A percentile compares a stretch with the other conserved stretches of the same genome.
These are phyloP conservation scores for Poecilus cupreus DNA, from an alignment of 2,888 invertebrate species.

Conservation along the genomic window DNA sequence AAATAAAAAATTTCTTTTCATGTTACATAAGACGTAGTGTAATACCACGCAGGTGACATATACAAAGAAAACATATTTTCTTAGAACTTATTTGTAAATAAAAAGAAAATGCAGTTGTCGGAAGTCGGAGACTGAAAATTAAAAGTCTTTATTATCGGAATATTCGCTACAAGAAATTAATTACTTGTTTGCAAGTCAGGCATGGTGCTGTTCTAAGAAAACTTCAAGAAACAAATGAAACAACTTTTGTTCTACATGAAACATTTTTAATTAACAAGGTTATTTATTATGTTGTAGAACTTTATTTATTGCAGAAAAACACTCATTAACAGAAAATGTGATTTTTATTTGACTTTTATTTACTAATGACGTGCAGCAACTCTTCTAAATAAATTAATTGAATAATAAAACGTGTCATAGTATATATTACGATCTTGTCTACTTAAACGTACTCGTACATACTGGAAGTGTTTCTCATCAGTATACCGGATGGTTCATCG, in stretches of 20 bases:
- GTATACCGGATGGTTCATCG: too few relatives aligned
- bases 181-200: constrained; percentile 33
- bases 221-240: constrained; percentile 9
- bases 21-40: neutral
- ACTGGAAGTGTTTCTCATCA: too few relatives aligned
- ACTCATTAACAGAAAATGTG: neutral
- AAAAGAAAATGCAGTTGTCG: neutral
- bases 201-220: constrained; percentile 2
- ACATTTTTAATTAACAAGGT: constrained; percentile 33
- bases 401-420: too few relatives aligned
- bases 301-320: constrained; percentile 18
- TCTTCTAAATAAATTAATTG: too few relatives aligned
- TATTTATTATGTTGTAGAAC: constrained; percentile 29
- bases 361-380: too few relatives aligned
- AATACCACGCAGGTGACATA: neutral
- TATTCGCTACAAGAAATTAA: constrained; percentile 31
- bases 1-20: neutral
- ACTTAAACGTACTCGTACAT: too few relatives aligned
- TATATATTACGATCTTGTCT: too few relatives aligned
- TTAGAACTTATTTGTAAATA: too few relatives aligned
- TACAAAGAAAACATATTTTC: neutral
- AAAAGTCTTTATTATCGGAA: constrained; percentile 38
- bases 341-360: neutral
- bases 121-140: constrained; percentile 3
- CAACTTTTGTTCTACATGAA: constrained; percentile 25